phyloP scores from a whole-genome alignment of 2,888 invertebrate species.

The Troides helena region DNA sequence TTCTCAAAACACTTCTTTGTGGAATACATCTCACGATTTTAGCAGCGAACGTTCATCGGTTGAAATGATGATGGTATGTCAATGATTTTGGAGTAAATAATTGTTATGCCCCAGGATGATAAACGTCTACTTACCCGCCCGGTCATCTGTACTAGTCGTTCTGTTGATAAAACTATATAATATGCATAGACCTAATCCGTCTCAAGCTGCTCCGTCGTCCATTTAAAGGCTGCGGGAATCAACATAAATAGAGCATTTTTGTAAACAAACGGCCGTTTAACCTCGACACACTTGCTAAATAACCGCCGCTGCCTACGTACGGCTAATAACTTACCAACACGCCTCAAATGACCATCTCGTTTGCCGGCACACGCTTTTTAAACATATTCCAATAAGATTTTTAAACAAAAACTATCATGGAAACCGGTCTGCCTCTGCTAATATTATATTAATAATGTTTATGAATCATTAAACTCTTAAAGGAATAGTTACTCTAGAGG shows the following conservation, averaged over 20 bases:
- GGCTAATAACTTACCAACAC: slow-evolving; percentile 12
- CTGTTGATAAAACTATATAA: no score
- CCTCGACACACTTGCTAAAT: slow-evolving; percentile 30
- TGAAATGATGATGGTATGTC: no score
- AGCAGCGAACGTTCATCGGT: no score
- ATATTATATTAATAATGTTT: no score
- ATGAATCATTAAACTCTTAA: no score
- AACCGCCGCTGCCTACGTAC: slow-evolving; percentile 25
- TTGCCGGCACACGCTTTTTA: slow-evolving; percentile 1
- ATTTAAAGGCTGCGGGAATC: slow-evolving; percentile 11
- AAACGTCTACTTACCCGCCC: no score
- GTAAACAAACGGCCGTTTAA: slow-evolving; percentile 25
- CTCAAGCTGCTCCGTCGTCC: neutral
- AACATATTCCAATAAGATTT: neutral
- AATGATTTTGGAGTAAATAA: no score
- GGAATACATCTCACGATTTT: no score
- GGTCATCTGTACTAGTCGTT: no score
- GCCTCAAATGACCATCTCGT: slow-evolving; percentile 14
- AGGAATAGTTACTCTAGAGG: no score
- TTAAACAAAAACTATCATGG: neutral
- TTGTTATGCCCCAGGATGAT: no score
- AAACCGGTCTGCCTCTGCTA: neutral
- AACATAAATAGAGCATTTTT: slow-evolving; percentile 24
- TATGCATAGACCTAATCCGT: neutral
- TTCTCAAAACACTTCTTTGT: no score